Evolutionary conservation across 2,797 vertebrate genomes (phyloP), one percentile per base, ranked within the genome.

Genomic region (Acipenser oxyrinchus): DNA sequence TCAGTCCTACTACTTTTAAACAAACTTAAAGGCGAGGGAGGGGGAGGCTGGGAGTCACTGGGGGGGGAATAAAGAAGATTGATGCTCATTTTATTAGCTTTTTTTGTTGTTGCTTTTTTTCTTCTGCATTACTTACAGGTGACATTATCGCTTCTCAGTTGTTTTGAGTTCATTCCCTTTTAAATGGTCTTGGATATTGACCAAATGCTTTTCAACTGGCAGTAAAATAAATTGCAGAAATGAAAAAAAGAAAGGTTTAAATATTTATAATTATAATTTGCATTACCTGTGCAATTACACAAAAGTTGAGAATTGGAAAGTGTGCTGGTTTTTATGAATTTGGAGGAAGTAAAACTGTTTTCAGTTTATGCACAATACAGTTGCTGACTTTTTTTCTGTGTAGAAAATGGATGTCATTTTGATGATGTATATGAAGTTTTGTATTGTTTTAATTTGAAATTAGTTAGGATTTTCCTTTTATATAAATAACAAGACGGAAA

Each of bases 41-140:
- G 80, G 82, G 79, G 79, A 81, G 79, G 80, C 79, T 74, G 78
- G 77, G 77, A 81, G 80, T 76, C 87, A 85, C 83, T 73, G 69
- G 84, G 84, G 85, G 85, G 73, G 83, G 79, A 86, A 86, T 87
- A 87, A 91, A 87, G 74, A 87, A 86, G 85, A 90, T 87, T 87
- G 89, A 91, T 90, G 88, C 76, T 73, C 83, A 86, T 87, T 90
- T 90, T 90, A 89, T 88, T 87, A 87, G 87, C 84, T 83, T 79
- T 87, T 88, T 78, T 89, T 84, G 37, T 37, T 37, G 37, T 81
- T 78, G 81, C 75, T 81, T 86, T 84, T 87, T 88, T 84, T 82
- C 82, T 79, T 84, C 77, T 79, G 81, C 83, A 78, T 88, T 89
- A 88, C 85, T 90, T 90, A 89, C 84, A 88, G 87, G 85, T 88